Percentiles rank a stretch among this genome's conserved stretches.
phyloP scores from a whole-genome alignment of 2,113 vertebrate genomes.

The Channa argus region DNA sequence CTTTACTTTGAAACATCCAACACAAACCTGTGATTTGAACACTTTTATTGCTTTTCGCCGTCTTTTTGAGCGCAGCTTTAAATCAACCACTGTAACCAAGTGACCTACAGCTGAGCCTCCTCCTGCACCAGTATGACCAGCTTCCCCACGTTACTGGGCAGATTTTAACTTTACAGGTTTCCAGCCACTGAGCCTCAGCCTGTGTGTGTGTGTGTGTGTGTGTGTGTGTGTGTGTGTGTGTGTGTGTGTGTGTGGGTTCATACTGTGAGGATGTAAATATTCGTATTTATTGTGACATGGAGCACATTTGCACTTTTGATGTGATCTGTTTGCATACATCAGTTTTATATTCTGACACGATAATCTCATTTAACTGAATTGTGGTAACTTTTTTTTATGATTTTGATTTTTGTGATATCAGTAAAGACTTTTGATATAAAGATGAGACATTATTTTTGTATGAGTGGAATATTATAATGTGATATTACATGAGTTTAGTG shows the following conservation, averaged over 20 bases:
- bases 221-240: too few species aligned
- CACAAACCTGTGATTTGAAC: too few species aligned
- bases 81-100: conserved; percentile 23
- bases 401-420: conserved; percentile 48
- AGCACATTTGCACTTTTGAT: conserved; percentile 72
- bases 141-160: background rate
- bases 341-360: conserved; percentile 41
- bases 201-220: conserved; percentile 15
- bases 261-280: conserved; percentile 57
- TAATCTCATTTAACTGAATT: conserved; percentile 30
- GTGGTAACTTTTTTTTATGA: background rate
- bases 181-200: conserved; percentile 29
- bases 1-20: too few species aligned
- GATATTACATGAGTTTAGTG: too few species aligned
- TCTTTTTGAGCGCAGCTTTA: background rate
- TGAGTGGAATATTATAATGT: too few species aligned
- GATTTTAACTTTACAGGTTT: background rate
- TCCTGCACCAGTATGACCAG: conserved; percentile 23
- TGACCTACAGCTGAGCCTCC: conserved; percentile 24
- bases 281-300: conserved; percentile 57
- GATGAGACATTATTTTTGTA: background rate
- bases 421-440: conserved; percentile 54
- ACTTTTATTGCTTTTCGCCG: too few species aligned
- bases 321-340: conserved; percentile 10
- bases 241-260: background rate